These are phyloP conservation scores for Gambelia wislizenii DNA, from an alignment of 2,797 vertebrate species.

Conservation along the genomic window DNA sequence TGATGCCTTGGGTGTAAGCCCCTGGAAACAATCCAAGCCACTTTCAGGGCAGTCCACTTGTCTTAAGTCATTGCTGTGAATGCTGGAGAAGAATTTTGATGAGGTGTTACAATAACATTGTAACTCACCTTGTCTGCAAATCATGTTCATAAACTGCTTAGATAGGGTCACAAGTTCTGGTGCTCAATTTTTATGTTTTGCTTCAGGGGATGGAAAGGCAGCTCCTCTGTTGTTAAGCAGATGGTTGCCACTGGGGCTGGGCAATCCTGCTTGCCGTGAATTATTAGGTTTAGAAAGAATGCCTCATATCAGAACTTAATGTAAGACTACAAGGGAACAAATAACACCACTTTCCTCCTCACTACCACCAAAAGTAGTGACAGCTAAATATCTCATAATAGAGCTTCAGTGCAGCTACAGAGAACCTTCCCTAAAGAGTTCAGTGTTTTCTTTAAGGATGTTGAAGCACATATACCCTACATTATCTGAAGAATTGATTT, in stretches of 20 bases:
- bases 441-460: constrained; percentile 61
- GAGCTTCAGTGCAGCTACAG: constrained; percentile 23
- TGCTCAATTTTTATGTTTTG: constrained; percentile 63
- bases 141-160: constrained; percentile 55
- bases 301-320: constrained; percentile 27
- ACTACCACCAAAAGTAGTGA: background rate
- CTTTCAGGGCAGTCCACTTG: constrained; percentile 51
- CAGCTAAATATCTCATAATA: constrained; percentile 5
- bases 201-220: constrained; percentile 50
- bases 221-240: constrained; percentile 49
- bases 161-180: constrained; percentile 54
- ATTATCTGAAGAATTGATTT: constrained; percentile 56
- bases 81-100: constrained; percentile 66
- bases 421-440: constrained; percentile 40
- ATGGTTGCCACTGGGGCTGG: background rate
- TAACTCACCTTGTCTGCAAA: constrained; percentile 56
- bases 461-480: constrained; percentile 58
- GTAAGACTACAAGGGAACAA: background rate
- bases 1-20: constrained; percentile 37
- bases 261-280: constrained; percentile 24
- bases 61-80: constrained; percentile 56
- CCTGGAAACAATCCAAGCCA: constrained; percentile 46
- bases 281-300: constrained; percentile 24
- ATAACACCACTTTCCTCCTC: background rate
- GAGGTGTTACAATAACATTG: constrained; percentile 61